Base-by-base conservation (phyloP, 2,888 invertebrate species). In the Cryptus viduatorius region DNA sequence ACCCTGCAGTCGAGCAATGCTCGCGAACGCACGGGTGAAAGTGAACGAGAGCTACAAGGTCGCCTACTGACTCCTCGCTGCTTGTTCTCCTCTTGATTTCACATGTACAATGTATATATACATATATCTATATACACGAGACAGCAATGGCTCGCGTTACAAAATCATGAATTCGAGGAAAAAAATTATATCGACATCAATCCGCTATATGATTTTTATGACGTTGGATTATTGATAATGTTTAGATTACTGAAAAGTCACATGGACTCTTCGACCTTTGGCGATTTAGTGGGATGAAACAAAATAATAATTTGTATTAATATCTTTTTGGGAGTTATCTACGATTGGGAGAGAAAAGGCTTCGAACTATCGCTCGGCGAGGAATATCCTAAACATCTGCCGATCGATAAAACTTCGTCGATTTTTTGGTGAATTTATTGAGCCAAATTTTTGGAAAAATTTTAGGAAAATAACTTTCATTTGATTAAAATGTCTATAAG, bases 21-120 rank as follows among this genome's bases (percentile, higher is more conserved):
- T 69, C 73, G 50, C 85, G 83, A 82, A 56, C 72, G 68, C 80
- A 46, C 87, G 85, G 90, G 92, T 92, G 93, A 93, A 93, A 93
- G 93, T 92, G 90, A 84, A 92, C 91, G 89, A 89, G 89, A 89
- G 86, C 75, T 65, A 89, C 92, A 93, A 93, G 93, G 92, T 93
- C 92, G 89, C 86, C 83, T 76, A 89, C 88, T 81, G 85, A 84
- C 73, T 75, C 68, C 78, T 84, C 82, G 84, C 75, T 82, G 79
- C 82, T 82, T 46, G 81, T 78, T 75, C 59, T 71, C 65, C 75
- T 76, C 71, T 31, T 67, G 42, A 67, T 67, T 59, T 56, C 24
- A 72, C 42, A 61, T 56, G 44, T 44, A 53, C 5, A 24, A 42
- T 37, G n/a, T 44, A 61, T 50, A 61, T 50, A 7, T 24, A 42